phyloP scores from a whole-genome alignment of 2,888 invertebrate genomes.

The Tethea ocularis region DNA sequence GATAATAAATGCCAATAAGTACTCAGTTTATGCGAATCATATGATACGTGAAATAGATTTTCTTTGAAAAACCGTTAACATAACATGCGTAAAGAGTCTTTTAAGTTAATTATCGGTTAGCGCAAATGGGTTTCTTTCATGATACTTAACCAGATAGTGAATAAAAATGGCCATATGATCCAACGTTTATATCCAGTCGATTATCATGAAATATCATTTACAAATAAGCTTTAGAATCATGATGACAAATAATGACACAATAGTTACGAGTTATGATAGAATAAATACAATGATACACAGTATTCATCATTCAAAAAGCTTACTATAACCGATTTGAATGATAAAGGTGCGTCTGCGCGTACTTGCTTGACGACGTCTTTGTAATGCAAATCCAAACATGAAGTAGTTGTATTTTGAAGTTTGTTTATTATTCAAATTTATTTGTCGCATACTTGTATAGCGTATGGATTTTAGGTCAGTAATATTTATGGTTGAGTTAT shows the following conservation, averaged over 20 bases:
- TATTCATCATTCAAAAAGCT: slow-evolving; percentile 4
- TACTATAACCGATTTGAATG: background rate
- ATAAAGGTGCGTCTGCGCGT: slow-evolving; percentile 4
- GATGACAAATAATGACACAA: slow-evolving; percentile 3
- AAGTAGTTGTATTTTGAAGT: slow-evolving; percentile 4
- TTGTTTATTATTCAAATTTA: slow-evolving; percentile 1
- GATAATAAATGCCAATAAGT: no score
- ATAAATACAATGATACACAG: background rate
- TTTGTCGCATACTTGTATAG: background rate
- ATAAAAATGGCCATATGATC: background rate
- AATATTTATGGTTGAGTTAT: background rate
- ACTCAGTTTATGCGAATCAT: no score
- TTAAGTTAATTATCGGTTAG: no score
- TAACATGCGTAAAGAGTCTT: no score
- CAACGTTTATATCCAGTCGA: background rate
- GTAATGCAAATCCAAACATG: slow-evolving; percentile 1
- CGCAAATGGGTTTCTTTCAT: no score
- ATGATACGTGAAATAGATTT: no score
- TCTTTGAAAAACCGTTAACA: no score
- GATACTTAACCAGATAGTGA: background rate
- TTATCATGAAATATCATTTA: background rate
- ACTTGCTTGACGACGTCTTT: slow-evolving; percentile 4
- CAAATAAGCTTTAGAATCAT: background rate
- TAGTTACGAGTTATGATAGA: background rate
- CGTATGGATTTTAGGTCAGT: background rate